phyloP scores from a whole-genome alignment of 2,113 vertebrate genomes.

The Lonchura striata region DNA sequence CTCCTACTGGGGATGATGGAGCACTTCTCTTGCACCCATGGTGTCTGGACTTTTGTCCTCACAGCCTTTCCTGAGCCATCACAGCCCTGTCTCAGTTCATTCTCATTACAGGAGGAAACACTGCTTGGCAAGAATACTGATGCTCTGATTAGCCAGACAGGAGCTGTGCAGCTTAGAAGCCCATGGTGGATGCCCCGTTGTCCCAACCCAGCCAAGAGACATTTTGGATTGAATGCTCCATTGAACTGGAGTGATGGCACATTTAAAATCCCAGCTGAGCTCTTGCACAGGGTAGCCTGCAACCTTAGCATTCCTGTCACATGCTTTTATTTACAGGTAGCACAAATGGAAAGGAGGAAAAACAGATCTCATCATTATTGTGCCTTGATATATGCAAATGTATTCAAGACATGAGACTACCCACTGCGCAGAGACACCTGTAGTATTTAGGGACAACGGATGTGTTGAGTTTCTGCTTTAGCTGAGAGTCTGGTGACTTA shows the following conservation, averaged over 20 bases:
- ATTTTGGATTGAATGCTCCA: not conserved
- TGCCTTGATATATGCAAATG: conserved; percentile 63
- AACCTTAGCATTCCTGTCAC: conserved; percentile 45
- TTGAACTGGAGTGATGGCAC: not conserved
- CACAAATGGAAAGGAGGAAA: conserved; percentile 54
- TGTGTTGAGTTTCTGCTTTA: conserved; percentile 44
- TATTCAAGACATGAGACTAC: conserved; percentile 53
- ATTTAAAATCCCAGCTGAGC: not conserved
- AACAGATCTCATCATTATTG: conserved; percentile 56
- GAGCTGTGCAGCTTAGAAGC: not conserved
- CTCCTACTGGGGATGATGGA: not conserved
- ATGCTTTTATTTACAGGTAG: conserved; percentile 68
- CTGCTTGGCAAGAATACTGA: not conserved
- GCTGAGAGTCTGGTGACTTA: conserved; percentile 11
- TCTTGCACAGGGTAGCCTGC: not conserved
- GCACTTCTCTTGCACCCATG: not conserved
- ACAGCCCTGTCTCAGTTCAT: not conserved
- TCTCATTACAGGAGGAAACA: not conserved
- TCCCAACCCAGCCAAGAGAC: not conserved
- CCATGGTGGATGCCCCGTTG: not conserved
- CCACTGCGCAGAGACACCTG: conserved; percentile 49
- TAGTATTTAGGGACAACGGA: conserved; percentile 57
- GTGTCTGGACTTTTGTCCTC: rapidly evolving
- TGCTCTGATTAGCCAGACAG: not conserved
- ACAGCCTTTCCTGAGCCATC: not conserved